A percentile compares a stretch with the other conserved stretches of the same genome.
These are phyloP conservation scores for Chamaea fasciata DNA, from an alignment of 2,113 vertebrate genomes.

Conservation along the genomic window DNA sequence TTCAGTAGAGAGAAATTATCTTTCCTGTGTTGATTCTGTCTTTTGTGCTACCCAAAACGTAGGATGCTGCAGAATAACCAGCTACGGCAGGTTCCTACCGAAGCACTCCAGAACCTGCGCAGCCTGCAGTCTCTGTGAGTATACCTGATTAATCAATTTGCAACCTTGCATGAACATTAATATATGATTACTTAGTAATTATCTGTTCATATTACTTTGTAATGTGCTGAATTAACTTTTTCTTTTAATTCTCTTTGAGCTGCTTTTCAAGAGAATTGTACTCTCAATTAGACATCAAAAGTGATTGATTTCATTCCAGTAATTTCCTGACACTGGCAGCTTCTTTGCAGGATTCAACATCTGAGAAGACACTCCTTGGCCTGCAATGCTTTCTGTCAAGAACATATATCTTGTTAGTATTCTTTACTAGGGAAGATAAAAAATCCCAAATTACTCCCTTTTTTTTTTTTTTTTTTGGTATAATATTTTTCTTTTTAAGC, in stretches of 20 bases:
- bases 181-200: neutral
- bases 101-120: slow-evolving; percentile 84
- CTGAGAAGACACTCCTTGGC: neutral
- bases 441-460: neutral
- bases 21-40: neutral
- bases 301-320: neutral
- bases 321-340: neutral
- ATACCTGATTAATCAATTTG: neutral
- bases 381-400: neutral
- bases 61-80: slow-evolving; percentile 97
- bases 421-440: neutral
- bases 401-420: neutral
- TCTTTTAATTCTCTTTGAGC: neutral
- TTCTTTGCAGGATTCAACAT: neutral
- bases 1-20: neutral
- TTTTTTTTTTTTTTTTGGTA: neutral
- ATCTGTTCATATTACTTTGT: neutral
- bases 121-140: slow-evolving; percentile 91
- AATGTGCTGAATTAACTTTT: neutral
- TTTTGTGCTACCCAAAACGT: slow-evolving; percentile 7
- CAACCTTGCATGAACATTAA: neutral
- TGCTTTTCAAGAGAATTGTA: neutral
- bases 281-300: slow-evolving; percentile 3
- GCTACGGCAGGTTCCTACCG: slow-evolving; percentile 81
- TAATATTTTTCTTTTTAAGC: neutral